phyloP scores from a whole-genome alignment of 2,113 vertebrate species.

The Nothobranchius furzeri region DNA sequence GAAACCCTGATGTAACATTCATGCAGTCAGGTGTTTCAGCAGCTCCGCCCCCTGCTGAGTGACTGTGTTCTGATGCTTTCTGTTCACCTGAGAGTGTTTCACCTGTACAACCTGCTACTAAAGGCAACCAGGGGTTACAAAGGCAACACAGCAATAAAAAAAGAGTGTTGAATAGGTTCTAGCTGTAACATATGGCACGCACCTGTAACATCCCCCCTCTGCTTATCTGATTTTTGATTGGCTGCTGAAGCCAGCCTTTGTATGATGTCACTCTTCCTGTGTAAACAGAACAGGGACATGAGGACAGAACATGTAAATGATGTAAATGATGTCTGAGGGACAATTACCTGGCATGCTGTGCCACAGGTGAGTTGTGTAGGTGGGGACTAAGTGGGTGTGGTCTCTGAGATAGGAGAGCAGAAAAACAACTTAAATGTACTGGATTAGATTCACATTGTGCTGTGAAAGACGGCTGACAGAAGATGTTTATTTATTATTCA shows the following conservation, averaged over 20 bases:
- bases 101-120: no score
- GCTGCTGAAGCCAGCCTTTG: neutral
- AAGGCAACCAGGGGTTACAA: no score
- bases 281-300: neutral
- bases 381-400: neutral
- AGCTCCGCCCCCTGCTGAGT: no score
- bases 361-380: neutral
- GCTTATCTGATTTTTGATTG: slow-evolving; percentile 21
- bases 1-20: no score
- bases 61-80: no score
- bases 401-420: slow-evolving; percentile 2
- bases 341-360: slow-evolving; percentile 27
- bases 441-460: no score
- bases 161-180: neutral
- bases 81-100: no score
- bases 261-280: slow-evolving; percentile 22
- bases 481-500: no score
- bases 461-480: no score
- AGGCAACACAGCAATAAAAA: no score
- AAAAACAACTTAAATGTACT: neutral
- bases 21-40: no score
- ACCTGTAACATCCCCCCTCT: slow-evolving; percentile 8
- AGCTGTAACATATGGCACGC: slow-evolving; percentile 11
- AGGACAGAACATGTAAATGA: neutral
- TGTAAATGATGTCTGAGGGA: neutral